These are phyloP conservation scores for Agriopis aurantiaria DNA, from an alignment of 2,888 invertebrate species.

Conservation along the genomic window DNA sequence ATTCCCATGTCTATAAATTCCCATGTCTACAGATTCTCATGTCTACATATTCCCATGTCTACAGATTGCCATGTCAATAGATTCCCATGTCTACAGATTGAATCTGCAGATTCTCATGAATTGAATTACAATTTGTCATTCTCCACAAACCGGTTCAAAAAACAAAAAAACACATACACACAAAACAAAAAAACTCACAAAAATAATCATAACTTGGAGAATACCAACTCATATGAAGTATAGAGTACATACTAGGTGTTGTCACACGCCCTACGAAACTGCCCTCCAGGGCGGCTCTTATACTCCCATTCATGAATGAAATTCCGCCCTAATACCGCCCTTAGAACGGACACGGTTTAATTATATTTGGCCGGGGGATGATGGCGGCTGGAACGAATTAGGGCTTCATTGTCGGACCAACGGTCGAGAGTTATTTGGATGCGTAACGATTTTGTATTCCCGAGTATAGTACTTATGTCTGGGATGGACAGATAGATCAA, in stretches of 20 bases:
- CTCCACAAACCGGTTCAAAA: no score
- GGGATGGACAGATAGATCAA: not conserved
- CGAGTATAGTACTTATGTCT: not conserved
- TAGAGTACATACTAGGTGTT: conserved; percentile 5
- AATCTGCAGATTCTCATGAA: no score
- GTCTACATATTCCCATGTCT: no score
- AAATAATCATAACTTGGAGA: conserved; percentile 10
- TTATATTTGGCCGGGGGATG: conserved; percentile 43
- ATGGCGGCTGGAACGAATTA: conserved; percentile 20
- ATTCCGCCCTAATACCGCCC: conserved; percentile 51
- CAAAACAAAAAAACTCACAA: not conserved
- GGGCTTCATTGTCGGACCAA: conserved; percentile 18
- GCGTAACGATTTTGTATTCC: conserved; percentile 7
- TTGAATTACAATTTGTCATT: no score
- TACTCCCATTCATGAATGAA: conserved; percentile 58
- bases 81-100: no score
- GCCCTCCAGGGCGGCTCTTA: conserved; percentile 49
- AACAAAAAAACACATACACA: no score
- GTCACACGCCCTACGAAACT: conserved; percentile 23
- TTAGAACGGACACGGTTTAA: conserved; percentile 46
- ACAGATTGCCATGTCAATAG: no score
- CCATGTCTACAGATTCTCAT: no score
- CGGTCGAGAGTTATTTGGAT: conserved; percentile 3
- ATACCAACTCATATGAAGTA: not conserved
- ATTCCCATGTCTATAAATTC: no score